A percentile compares a stretch with the other conserved stretches of the same genome.
These are phyloP conservation scores for Lagorchestes hirsutus DNA, from an alignment of 2,797 vertebrate species.

Conservation along the genomic window DNA sequence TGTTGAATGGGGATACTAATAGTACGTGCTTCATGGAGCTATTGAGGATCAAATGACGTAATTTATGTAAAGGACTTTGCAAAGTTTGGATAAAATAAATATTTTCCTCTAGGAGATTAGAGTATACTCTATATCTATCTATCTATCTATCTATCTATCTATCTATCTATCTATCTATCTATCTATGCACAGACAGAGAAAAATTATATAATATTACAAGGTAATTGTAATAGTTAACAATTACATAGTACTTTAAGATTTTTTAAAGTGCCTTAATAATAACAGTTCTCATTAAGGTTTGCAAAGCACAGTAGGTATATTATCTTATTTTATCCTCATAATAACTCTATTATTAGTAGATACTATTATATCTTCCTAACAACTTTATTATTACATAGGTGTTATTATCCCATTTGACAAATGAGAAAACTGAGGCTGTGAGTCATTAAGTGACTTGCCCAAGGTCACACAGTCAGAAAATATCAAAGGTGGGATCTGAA, in stretches of 20 bases:
- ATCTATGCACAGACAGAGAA: not conserved
- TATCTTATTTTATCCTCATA: not conserved
- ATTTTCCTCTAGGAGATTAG: not conserved
- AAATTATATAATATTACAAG: not conserved
- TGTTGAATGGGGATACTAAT: not conserved
- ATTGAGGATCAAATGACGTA: not conserved
- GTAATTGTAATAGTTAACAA: not conserved
- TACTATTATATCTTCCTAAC: not conserved
- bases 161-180: too few relatives aligned
- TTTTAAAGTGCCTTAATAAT: not conserved
- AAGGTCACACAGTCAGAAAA: not conserved
- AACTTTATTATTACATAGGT: not conserved
- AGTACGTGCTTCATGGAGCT: not conserved
- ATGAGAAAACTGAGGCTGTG: not conserved
- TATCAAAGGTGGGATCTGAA: not conserved
- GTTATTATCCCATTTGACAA: not conserved
- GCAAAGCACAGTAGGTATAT: not conserved
- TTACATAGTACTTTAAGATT: not conserved
- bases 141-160: too few relatives aligned
- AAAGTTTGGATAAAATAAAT: not conserved
- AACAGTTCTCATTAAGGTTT: not conserved
- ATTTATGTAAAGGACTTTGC: not conserved
- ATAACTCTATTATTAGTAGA: not conserved
- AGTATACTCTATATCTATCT: too few relatives aligned
- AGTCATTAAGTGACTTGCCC: not conserved